These are phyloP conservation scores for Bos taurus DNA, from an alignment of 2,113 vertebrate species.

Conservation along the genomic window DNA sequence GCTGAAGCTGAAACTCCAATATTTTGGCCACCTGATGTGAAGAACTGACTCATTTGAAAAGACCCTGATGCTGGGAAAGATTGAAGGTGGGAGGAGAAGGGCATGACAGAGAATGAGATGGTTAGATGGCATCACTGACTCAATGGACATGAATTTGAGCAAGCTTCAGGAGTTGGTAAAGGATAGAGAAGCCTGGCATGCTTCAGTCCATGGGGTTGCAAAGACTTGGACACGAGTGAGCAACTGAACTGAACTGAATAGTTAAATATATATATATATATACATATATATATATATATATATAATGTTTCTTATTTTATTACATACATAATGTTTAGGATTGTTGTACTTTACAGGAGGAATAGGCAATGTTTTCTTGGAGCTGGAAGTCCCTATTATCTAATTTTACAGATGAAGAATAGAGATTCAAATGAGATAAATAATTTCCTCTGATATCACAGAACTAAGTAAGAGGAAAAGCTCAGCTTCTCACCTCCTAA, in stretches of 20 bases:
- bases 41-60: neutral
- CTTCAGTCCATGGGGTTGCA: neutral
- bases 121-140: neutral
- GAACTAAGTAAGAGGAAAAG: neutral
- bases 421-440: neutral
- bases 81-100: neutral
- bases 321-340: neutral
- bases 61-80: neutral
- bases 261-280: neutral
- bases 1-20: neutral
- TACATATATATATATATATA: neutral
- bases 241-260: neutral
- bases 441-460: neutral
- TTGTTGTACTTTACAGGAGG: neutral
- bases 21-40: neutral
- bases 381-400: neutral
- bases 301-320: neutral
- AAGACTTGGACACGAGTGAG: accelerated
- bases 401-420: neutral
- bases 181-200: neutral
- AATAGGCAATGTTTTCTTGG: neutral
- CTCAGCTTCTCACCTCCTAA: neutral
- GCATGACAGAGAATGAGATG: neutral
- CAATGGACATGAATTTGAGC: neutral
- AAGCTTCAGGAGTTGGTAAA: neutral